These are phyloP conservation scores for Furnarius figulus DNA, from an alignment of 2,113 vertebrate species.

Conservation along the genomic window DNA sequence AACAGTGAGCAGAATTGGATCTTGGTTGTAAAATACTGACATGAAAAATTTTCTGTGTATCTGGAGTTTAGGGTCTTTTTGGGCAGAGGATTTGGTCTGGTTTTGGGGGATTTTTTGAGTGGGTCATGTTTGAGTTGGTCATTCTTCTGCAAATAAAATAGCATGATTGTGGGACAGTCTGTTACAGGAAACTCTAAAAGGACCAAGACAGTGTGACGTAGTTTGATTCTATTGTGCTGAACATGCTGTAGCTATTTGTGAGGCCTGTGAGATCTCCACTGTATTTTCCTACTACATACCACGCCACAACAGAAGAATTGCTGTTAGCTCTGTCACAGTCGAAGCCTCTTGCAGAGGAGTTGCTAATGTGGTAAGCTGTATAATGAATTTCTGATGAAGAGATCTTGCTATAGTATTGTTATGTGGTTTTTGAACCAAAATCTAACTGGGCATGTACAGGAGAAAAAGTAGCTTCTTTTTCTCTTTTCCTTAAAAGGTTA, in stretches of 20 bases:
- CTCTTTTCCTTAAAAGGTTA: background rate
- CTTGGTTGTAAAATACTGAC: background rate
- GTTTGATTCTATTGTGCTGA: background rate
- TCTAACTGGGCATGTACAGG: background rate
- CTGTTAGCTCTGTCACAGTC: background rate
- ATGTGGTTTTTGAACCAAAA: background rate
- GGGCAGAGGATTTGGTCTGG: background rate
- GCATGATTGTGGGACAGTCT: background rate
- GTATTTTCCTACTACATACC: background rate
- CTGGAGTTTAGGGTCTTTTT: rapidly evolving
- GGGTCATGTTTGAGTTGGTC: background rate
- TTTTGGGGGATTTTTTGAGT: background rate
- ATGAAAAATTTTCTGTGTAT: background rate
- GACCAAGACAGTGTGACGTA: background rate
- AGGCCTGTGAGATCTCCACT: background rate
- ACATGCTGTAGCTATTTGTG: background rate
- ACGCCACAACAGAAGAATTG: background rate
- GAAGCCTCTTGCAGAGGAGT: background rate
- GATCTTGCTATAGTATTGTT: background rate
- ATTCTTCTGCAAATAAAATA: background rate
- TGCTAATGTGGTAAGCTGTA: background rate
- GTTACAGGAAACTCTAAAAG: background rate
- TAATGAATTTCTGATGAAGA: background rate
- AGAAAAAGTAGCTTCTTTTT: background rate
- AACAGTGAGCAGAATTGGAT: background rate